Conservation (phyloP, 2,888 invertebrate genomes). For the Leucophenga maculata region DNA sequence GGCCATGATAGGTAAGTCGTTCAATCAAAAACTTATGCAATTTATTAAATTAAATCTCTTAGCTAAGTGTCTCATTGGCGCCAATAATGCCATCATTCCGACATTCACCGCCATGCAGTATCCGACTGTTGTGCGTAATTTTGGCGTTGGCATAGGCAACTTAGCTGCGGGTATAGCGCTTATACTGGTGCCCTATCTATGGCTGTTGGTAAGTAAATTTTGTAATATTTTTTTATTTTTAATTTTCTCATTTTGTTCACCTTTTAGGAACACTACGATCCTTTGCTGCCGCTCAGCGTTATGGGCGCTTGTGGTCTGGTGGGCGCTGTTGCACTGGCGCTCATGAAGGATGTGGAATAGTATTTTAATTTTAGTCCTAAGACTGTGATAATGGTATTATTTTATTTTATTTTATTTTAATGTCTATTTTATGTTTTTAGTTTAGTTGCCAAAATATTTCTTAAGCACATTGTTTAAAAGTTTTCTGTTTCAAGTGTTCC, state of each 20-base stretch:
- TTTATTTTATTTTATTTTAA: conserved; percentile 35
- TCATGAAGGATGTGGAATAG: conserved; percentile 72
- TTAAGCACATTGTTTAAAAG: conserved; percentile 34
- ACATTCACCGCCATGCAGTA: conserved; percentile 82
- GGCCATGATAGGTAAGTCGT: conserved; percentile 79
- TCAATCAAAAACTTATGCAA: no score
- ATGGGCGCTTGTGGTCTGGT: conserved; percentile 74
- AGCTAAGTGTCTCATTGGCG: conserved; percentile 83
- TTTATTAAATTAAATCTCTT: no score
- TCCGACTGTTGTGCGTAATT: conserved; percentile 80
- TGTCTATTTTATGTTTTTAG: conserved; percentile 27
- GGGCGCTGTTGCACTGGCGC: conserved; percentile 73
- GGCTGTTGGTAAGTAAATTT: conserved; percentile 78
- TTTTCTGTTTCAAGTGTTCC: conserved; percentile 31
- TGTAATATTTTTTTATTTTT: not conserved
- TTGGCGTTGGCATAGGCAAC: conserved; percentile 83
- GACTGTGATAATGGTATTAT: conserved; percentile 57
- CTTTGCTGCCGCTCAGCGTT: conserved; percentile 73
- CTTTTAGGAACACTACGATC: conserved; percentile 72
- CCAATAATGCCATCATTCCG: conserved; percentile 85
- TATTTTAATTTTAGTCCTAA: conserved; percentile 31
- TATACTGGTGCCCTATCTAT: conserved; percentile 84
- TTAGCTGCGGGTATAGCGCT: conserved; percentile 84
- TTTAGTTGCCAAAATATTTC: conserved; percentile 25
- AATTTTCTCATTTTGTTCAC: not conserved